phyloP scores from a whole-genome alignment of 2,888 invertebrate genomes.

The Itoplectis maculator region DNA sequence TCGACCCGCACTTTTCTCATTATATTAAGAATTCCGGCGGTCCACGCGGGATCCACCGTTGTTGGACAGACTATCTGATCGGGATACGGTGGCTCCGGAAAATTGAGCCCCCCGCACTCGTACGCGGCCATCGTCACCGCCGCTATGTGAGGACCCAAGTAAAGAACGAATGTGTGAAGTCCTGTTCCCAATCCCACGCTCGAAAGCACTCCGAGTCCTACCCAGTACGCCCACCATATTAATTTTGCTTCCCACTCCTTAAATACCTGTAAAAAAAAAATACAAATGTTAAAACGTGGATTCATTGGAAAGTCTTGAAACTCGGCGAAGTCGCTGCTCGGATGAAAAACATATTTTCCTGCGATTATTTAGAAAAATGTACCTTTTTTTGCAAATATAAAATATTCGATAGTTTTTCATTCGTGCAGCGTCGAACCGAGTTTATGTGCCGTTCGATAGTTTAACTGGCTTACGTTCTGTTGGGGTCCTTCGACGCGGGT shows the following conservation, averaged over 20 bases:
- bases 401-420: not conserved
- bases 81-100: conserved; percentile 99
- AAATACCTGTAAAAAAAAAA: conserved; percentile 75
- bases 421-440: not conserved
- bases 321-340: not conserved
- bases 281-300: not conserved
- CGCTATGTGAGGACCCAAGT: conserved; percentile 99
- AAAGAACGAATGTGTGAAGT: conserved; percentile 98
- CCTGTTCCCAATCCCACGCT: conserved; percentile 99
- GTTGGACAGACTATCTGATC: conserved; percentile 98
- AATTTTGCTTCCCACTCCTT: conserved; percentile 83
- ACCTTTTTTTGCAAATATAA: too few relatives aligned
- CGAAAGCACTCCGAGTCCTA: conserved; percentile 96
- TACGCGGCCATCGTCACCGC: conserved; percentile 99
- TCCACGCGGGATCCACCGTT: conserved; percentile 87
- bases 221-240: conserved; percentile 95
- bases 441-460: too few relatives aligned
- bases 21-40: conserved; percentile 95
- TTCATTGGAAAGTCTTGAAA: not conserved
- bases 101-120: conserved; percentile 97
- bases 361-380: too few relatives aligned
- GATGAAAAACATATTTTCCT: not conserved
- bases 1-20: conserved; percentile 98
- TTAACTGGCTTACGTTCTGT: conserved; percentile 77
- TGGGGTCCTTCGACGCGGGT: conserved; percentile 82